Evolutionary conservation across 1,140 invertebrate genomes (phyloP).

Genomic region (Drosophila ercepeae): DNA sequence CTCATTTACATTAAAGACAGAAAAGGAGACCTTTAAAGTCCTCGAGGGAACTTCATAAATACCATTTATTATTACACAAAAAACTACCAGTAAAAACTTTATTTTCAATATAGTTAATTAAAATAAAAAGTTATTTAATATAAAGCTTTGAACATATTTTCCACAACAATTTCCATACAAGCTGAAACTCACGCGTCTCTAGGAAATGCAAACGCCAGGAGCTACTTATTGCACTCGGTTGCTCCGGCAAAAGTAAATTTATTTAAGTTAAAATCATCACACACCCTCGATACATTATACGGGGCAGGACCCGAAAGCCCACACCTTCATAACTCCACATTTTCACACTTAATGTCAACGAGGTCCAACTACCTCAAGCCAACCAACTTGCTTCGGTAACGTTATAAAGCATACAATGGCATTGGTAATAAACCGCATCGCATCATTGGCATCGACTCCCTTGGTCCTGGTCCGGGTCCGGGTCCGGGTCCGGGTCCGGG

Average conservation of each 20-base stretch:
- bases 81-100: background rate
- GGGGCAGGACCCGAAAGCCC: background rate
- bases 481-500: background rate
- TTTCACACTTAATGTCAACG: slow-evolving; percentile 57
- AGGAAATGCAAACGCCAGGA: background rate
- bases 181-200: too few species aligned
- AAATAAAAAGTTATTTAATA: background rate
- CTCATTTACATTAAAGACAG: background rate
- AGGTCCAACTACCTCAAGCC: slow-evolving; percentile 18
- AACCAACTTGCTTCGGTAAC: slow-evolving; percentile 64
- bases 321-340: slow-evolving; percentile 27
- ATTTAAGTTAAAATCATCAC: background rate
- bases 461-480: background rate
- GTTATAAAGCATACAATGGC: slow-evolving; percentile 69
- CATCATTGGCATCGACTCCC: slow-evolving; percentile 52
- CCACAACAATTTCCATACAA: background rate
- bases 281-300: background rate
- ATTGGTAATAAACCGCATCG: slow-evolving; percentile 72
- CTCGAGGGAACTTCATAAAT: background rate
- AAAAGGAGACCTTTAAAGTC: too few species aligned
- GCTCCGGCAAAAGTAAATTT: background rate
- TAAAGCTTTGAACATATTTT: background rate
- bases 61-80: background rate
- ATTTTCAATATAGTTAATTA: background rate
- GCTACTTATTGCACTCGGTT: background rate